Conservation (phyloP, 2,797 vertebrate genomes). For the Paratrypauchen microcephalus region DNA sequence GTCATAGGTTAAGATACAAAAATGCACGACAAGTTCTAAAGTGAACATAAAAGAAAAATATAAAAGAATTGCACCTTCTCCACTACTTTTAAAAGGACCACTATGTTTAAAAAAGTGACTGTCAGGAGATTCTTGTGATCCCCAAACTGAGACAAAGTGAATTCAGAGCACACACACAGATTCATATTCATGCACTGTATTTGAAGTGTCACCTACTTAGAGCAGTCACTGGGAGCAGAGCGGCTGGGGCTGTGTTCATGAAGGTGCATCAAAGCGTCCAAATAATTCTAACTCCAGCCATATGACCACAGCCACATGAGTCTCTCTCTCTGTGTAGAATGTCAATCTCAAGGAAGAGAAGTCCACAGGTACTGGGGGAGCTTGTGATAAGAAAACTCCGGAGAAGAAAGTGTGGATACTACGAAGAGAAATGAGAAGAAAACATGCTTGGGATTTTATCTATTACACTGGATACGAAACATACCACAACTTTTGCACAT, state of each 20-base stretch:
- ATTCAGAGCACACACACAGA: conserved; percentile 53
- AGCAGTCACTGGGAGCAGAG: conserved; percentile 48
- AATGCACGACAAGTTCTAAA: conserved; percentile 45
- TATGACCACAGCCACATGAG: conserved; percentile 28
- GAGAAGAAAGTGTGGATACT: neutral
- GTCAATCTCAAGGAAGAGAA: conserved; percentile 4
- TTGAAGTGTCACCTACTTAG: conserved; percentile 62
- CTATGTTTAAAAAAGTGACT: conserved; percentile 55
- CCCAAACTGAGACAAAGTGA: conserved; percentile 48
- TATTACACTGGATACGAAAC: neutral
- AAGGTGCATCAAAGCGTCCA: conserved; percentile 68
- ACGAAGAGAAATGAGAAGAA: neutral
- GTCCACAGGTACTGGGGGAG: neutral
- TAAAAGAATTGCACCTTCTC: conserved; percentile 25
- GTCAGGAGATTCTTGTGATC: conserved; percentile 44
- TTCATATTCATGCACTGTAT: conserved; percentile 62
- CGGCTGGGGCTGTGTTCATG: conserved; percentile 39
- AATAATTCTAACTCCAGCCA: conserved; percentile 56
- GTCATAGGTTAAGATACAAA: conserved; percentile 30
- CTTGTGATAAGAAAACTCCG: neutral
- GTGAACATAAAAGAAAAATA: conserved; percentile 22
- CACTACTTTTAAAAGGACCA: conserved; percentile 16
- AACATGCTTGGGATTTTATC: neutral
- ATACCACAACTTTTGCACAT: neutral
- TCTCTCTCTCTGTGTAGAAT: conserved; percentile 5